Base-by-base conservation (phyloP, 2,888 invertebrate species). In the Byasa hedistus region DNA sequence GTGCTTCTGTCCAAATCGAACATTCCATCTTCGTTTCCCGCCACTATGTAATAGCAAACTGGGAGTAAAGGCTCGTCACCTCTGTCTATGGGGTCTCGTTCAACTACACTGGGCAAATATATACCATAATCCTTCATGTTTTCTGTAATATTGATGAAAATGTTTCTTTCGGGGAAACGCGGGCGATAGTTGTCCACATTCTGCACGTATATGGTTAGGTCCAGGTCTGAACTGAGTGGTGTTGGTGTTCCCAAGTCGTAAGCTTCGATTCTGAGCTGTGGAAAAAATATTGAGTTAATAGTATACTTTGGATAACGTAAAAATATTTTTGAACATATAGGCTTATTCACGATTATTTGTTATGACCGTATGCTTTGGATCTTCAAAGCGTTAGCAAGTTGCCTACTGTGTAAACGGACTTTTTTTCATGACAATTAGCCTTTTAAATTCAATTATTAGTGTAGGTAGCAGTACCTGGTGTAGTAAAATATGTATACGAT, bases 1-100 rank as follows among this genome's bases (percentile, higher is more conserved):
- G 94, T 94, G 69, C 94, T 93, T 23, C 94, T 93, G 76, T 97
- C 94, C 24, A 98, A 81, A 59, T 92, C 89, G 79, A 98, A 98
- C 65, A 93, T 87, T 12, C 93, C 93, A 22, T 94, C 93, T 23
- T 95, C 95, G 79, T 98, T 96, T 19, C 98, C 98, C 8, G 94
- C 94, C n/a, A 98, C 94, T 61, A 98, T 96, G 79, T 95, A 98
- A 82, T 98, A 98, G 79, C 98, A 99, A n/a, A 98, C 96, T 69
- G 96, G 95, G 60, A 96, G 93, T 59, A 95, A 93, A 0, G 96
- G 95, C 73, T 96, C 96, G 71, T 96, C 96, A 2, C 95, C 93
- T 75, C 97, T 96, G 75, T 96, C 97, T 22, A 96, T 94, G 76
- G 96, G 97, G 79, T 97, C 97, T 71, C 96, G 93, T 77, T 98